Evolutionary conservation across 2,888 invertebrate species (phyloP).

Genomic region (Spialia ferax): DNA sequence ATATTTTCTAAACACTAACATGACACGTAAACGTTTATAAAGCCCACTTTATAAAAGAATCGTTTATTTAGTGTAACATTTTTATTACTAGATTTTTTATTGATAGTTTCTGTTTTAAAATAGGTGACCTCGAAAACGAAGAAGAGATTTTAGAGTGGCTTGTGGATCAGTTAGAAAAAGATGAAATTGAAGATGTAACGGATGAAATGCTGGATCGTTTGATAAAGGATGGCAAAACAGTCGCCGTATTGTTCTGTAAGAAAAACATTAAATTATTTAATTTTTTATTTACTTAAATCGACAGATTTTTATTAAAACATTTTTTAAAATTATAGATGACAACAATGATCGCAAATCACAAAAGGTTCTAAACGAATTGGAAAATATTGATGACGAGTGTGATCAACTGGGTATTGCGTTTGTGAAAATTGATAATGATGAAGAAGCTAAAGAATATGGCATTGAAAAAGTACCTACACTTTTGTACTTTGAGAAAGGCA

Average conservation of each 20-base stretch:
- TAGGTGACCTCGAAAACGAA: conserved; percentile 94
- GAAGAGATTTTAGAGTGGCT: conserved; percentile 96
- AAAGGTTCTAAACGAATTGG: conserved; percentile 94
- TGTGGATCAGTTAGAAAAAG: conserved; percentile 94
- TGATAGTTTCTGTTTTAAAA: conserved; percentile 32
- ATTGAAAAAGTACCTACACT: conserved; percentile 95
- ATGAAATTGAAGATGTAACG: conserved; percentile 98
- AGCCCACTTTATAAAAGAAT: conserved; percentile 19
- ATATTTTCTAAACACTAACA: conserved; percentile 2
- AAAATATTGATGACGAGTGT: conserved; percentile 98
- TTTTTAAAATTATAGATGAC: conserved; percentile 88
- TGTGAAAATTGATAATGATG: conserved; percentile 96
- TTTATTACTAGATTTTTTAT: conserved; percentile 25
- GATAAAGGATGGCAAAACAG: conserved; percentile 94
- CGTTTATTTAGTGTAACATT: conserved; percentile 18
- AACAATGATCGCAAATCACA: conserved; percentile 96
- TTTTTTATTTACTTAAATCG: neutral
- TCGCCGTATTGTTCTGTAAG: conserved; percentile 97
- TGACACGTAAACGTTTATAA: conserved; percentile 22
- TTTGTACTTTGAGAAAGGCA: conserved; percentile 93
- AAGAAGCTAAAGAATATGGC: conserved; percentile 96
- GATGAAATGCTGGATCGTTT: conserved; percentile 97
- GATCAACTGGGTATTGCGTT: conserved; percentile 95
- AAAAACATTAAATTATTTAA: conserved; percentile 44
- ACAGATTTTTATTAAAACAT: neutral